A percentile compares a stretch with the other conserved stretches of the same genome.
Conservation (phyloP, 53 echinoderm and acorn worm genomes). For the Patiria pectinifera region DNA sequence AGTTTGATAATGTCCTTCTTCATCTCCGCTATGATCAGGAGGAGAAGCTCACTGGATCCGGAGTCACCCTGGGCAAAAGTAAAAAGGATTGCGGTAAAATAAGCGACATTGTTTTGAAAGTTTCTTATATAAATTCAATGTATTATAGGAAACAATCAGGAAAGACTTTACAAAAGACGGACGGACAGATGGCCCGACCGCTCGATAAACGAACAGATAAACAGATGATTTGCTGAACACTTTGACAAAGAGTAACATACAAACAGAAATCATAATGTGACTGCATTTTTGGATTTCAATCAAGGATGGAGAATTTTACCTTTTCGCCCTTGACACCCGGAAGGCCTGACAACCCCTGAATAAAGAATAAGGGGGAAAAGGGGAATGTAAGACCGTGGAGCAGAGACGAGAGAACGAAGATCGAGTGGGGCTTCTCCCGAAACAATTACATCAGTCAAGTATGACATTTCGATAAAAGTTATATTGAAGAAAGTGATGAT, state of each 20-base stretch:
- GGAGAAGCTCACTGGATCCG: conserved; percentile 52
- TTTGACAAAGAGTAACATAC: not conserved
- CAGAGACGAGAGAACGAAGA: no score
- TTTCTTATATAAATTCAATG: no score
- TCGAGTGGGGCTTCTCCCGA: no score
- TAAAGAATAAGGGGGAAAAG: not conserved
- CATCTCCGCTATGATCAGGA: conserved; percentile 56
- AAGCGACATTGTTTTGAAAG: no score
- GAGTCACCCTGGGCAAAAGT: conserved; percentile 32
- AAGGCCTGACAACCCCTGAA: not conserved
- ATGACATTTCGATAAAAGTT: no score
- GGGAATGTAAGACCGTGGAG: no score
- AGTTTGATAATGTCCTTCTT: conserved; percentile 58
- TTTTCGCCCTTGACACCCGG: conserved; percentile 30
- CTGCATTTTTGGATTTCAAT: no score
- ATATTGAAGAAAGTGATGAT: no score
- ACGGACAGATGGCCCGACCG: not conserved
- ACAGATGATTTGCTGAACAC: not conserved
- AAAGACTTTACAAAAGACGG: not conserved
- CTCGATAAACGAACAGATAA: not conserved
- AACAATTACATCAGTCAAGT: no score
- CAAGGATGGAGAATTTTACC: not conserved
- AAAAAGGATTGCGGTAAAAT: no score
- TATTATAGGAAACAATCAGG: no score
- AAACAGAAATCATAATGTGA: no score